Percentiles rank a stretch among this genome's conserved stretches.
These are phyloP conservation scores for Actenoides lindsayi DNA, from an alignment of 2,113 vertebrate genomes.

Conservation along the genomic window DNA sequence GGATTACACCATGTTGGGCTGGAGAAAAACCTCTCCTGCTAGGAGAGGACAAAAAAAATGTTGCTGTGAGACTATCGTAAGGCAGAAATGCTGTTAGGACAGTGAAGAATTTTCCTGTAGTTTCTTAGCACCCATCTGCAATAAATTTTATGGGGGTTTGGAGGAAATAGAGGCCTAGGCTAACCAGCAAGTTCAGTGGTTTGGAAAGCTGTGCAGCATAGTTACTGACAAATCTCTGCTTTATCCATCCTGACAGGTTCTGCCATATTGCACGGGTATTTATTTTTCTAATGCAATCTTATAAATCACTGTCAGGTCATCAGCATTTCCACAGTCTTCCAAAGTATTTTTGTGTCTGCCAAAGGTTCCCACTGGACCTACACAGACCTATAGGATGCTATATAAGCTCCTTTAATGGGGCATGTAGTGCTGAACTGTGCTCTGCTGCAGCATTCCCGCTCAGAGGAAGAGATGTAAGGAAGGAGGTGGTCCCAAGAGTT, in stretches of 20 bases:
- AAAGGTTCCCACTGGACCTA: not conserved
- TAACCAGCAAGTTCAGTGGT: not conserved
- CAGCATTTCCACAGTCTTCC: not conserved
- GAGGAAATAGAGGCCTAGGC: not conserved
- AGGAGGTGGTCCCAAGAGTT: not conserved
- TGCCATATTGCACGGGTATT: not conserved
- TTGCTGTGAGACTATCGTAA: not conserved
- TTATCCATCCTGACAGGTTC: conserved; percentile 1
- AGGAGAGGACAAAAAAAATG: not conserved
- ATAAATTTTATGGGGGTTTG: conserved; percentile 16
- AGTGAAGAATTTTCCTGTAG: not conserved
- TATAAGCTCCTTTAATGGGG: conserved; percentile 4
- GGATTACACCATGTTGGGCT: not conserved
- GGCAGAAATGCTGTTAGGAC: not conserved
- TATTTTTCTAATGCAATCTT: conserved; percentile 13
- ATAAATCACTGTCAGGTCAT: conserved; percentile 29
- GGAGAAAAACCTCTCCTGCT: not conserved
- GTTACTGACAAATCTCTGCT: conserved; percentile 10
- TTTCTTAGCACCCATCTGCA: conserved; percentile 16
- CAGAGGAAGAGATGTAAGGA: not conserved
- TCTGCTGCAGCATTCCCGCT: not conserved
- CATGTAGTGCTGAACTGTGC: not conserved
- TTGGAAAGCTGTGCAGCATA: conserved; percentile 6
- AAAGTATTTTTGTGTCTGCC: not conserved
- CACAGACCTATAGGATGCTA: not conserved